Evolutionary conservation across 2,113 vertebrate genomes (phyloP), one percentile per base, ranked within the genome.

Genomic region (Himantopus leucocephalus): DNA sequence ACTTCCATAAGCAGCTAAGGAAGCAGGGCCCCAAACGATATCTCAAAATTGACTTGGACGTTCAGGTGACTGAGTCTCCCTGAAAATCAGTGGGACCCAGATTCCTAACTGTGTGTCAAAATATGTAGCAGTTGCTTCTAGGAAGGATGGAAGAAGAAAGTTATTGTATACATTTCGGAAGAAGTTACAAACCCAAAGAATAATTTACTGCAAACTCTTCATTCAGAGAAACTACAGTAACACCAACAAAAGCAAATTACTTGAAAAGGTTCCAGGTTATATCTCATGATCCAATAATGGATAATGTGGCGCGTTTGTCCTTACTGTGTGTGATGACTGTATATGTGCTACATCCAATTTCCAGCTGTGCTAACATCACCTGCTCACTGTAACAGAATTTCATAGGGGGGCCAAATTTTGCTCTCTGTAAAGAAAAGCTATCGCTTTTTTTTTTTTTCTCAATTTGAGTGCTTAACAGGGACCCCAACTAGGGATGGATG

Each of bases 281-380:
- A 17, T 24, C 45, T 81, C 59, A n/a, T 7, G 19, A 66, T 50
- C 10, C 1, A 1, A 3, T 34, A 64, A 47, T 0, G 0, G 67
- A 32, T 32, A 39, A 70, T 0, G 0, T 30, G 11, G 5, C 3
- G 1, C 4, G 6, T 55, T 14, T 0, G 0, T 43, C 72, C 66
- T 77, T 41, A 22, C 8, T 30, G 5, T 10, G 48, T 7, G 4
- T 34, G 55, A 18, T 15, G 24, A 32, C 58, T 60, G 41, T 0
- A 0, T 26, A 71, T 66, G n/a, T n/a, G 32, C 29, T 47, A 23
- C 8, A 11, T 37, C 32, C 58, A 66, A 41, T 41, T 73, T 56
- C 58, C 50, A 47, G 53, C 27, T 83, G 47, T 14, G 27, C 16
- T 77, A 34, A 56, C 29, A 30, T 41, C 39, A 76, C 22, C 81